Base-by-base conservation (phyloP, 2,113 vertebrate genomes). In the Salvelinus namaycush region DNA sequence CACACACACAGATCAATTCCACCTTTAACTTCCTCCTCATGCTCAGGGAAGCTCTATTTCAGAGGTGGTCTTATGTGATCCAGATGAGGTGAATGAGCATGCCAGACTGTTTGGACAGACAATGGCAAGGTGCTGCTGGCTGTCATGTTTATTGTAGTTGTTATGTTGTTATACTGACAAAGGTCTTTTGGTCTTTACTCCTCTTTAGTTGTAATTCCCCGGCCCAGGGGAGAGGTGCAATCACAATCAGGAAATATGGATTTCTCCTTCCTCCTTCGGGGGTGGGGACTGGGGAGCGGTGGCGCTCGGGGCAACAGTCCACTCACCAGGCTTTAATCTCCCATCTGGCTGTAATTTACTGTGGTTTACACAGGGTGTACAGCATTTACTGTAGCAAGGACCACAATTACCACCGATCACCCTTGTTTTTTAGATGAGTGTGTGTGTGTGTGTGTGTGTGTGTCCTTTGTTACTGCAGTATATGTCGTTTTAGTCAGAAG, bases 321-420 rank as follows among this genome's bases (percentile, higher is more conserved):
- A 82, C 90, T 89, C 86, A 81, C 84, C 73, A 31, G 80, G 81
- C 92, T 94, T 94, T 94, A 94, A 94, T 94, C 93, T 94, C 85
- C 80, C 93, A 94, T 94, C 92, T 94, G 92, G 92, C 90, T 85
- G 92, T 92, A 91, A 93, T 94, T 94, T 94, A 88, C 84, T 92
- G 83, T 92, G 84, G 90, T 94, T 93, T 93, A 93, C 90, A 93
- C 83, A 88, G 88, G 84, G 90, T 92, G 87, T 87, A 81, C 88
- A 93, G 73, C 89, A 75, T 93, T 93, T 94, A 94, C 91, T 92
- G 91, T 94, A 94, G 94, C 94, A 89, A 90, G 90, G 89, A 92
- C 86, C 88, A 91, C 92, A 94, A 94, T 94, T 94, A 94, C 87
- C 83, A 86, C 84, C 79, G 84, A 87, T 88, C 87, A 88, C 79